phyloP scores from a whole-genome alignment of 1,140 invertebrate species.

The Branchinecta lynchi region DNA sequence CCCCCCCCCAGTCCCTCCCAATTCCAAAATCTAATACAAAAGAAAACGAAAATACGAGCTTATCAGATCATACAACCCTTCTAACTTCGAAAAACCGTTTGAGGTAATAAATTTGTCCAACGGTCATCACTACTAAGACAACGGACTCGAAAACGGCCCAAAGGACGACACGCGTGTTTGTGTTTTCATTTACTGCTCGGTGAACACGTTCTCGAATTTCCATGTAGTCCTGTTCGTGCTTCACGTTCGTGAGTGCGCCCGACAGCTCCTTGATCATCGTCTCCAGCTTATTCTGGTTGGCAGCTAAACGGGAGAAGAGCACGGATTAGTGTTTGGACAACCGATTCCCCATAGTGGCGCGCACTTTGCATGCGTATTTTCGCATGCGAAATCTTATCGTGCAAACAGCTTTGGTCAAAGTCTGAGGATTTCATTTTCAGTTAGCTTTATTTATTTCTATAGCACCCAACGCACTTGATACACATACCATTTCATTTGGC shows the following conservation, averaged over 20 bases:
- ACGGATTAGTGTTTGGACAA: not conserved
- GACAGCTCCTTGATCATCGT: conserved; percentile 94
- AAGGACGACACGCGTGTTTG: conserved; percentile 89
- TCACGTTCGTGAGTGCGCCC: conserved; percentile 72
- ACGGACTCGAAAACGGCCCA: conserved; percentile 98
- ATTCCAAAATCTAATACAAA: too few species aligned
- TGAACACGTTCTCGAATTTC: conserved; percentile 93
- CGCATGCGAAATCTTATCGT: too few species aligned
- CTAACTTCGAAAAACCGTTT: conserved; percentile 99
- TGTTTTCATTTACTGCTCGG: conserved; percentile 91
- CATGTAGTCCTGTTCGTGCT: conserved; percentile 99
- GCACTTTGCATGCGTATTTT: too few species aligned
- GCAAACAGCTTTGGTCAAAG: too few species aligned
- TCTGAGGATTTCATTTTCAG: too few species aligned
- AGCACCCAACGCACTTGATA: too few species aligned
- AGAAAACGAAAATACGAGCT: too few species aligned
- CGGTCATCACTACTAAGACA: conserved; percentile 82
- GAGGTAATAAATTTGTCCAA: conserved; percentile 93
- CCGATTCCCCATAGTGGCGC: too few species aligned
- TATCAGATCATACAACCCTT: conserved; percentile 63
- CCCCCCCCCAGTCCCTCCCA: too few species aligned
- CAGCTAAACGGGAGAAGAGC: conserved; percentile 29
- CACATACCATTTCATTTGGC: too few species aligned
- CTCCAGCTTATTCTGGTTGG: conserved; percentile 68
- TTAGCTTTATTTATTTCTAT: too few species aligned